A percentile compares a stretch with the other conserved stretches of the same genome.
These are phyloP conservation scores for Plecotus auritus DNA, from an alignment of 2,113 vertebrate species.

Conservation along the genomic window DNA sequence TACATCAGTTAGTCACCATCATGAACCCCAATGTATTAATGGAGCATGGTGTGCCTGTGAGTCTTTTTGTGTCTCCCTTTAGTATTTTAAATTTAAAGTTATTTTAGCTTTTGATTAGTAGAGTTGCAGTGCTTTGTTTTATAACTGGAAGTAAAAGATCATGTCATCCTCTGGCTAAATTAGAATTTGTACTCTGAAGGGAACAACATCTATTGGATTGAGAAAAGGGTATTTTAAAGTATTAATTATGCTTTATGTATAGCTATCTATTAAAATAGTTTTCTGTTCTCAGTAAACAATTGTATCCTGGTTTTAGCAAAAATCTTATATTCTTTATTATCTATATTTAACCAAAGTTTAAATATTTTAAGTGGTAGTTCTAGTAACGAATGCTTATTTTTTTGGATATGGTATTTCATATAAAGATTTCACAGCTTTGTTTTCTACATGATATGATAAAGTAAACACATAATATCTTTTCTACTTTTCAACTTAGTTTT, in stretches of 20 bases:
- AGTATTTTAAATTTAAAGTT: slow-evolving; percentile 24
- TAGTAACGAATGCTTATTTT: neutral
- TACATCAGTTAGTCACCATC: slow-evolving; percentile 98
- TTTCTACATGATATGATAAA: neutral
- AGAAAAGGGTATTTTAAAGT: slow-evolving; percentile 14
- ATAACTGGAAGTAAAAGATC: slow-evolving; percentile 1
- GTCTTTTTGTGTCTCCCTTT: slow-evolving; percentile 70
- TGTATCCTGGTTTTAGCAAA: slow-evolving; percentile 11
- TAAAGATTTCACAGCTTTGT: neutral
- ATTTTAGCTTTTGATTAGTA: slow-evolving; percentile 25
- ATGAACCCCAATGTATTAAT: slow-evolving; percentile 99
- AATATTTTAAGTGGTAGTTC: slow-evolving; percentile 1
- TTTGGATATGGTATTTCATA: neutral
- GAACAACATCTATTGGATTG: neutral
- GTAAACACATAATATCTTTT: neutral
- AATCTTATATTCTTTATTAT: neutral
- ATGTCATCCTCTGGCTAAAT: neutral
- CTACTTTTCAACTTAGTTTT: neutral
- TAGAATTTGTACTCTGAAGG: neutral
- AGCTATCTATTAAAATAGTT: neutral
- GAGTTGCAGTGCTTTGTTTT: slow-evolving; percentile 15
- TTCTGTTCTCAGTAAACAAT: slow-evolving; percentile 18
- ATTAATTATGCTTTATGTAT: neutral
- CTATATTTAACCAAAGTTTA: neutral
- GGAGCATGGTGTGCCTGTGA: slow-evolving; percentile 97